These are phyloP conservation scores for Rhinopomastus cyanomelas DNA, from an alignment of 2,113 vertebrate species.

Conservation along the genomic window DNA sequence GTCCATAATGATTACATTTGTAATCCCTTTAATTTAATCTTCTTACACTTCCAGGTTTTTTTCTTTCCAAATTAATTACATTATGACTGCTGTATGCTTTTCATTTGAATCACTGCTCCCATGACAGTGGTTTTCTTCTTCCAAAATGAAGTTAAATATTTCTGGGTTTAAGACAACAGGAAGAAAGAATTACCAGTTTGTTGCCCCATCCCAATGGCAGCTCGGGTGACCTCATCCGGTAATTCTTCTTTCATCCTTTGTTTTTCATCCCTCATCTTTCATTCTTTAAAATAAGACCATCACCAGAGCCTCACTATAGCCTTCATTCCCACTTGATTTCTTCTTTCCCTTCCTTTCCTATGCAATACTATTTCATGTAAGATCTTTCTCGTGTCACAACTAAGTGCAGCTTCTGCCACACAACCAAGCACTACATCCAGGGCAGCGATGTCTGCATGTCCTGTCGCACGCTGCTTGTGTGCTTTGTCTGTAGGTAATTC, in stretches of 20 bases:
- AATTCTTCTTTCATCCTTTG: background rate
- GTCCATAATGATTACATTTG: slow-evolving; percentile 26
- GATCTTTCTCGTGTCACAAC: background rate
- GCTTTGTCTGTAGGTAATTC: background rate
- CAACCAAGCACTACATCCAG: background rate
- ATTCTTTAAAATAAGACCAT: background rate
- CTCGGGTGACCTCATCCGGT: background rate
- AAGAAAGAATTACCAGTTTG: background rate
- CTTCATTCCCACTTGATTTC: background rate
- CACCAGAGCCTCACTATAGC: background rate
- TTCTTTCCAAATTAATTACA: slow-evolving; percentile 50
- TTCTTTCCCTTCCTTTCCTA: background rate
- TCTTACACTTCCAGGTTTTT: slow-evolving; percentile 9
- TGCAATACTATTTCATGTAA: background rate
- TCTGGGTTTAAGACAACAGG: background rate
- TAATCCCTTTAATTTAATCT: slow-evolving; percentile 60
- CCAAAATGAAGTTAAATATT: background rate
- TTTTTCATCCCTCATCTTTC: background rate
- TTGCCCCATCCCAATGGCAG: background rate
- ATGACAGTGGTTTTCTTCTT: background rate
- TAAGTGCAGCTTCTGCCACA: background rate
- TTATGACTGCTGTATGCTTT: background rate
- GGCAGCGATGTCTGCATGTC: accelerated
- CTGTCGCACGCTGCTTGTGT: background rate
- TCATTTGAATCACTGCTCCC: background rate